Evolutionary conservation across 2,797 vertebrate species (phyloP).

Genomic region (Gymnothorax reevesii): DNA sequence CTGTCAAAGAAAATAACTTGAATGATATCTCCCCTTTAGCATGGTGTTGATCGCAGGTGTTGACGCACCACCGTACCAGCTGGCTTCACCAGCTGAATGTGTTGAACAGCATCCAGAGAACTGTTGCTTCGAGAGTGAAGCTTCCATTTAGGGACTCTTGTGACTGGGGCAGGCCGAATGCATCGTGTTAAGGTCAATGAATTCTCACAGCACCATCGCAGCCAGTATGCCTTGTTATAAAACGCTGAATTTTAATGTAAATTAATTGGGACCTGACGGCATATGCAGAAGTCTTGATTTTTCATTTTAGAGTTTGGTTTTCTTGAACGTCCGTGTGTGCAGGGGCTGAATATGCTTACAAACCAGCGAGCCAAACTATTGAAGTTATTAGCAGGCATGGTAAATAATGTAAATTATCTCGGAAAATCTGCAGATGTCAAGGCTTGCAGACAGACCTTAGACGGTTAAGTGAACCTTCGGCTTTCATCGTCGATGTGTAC

Average conservation of each 20-base stretch:
- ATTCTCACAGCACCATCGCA: neutral
- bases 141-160: neutral
- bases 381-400: no score
- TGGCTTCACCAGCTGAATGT: neutral
- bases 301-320: neutral
- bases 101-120: neutral
- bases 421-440: no score
- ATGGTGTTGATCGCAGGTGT: neutral
- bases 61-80: neutral
- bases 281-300: neutral
- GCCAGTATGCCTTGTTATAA: no score
- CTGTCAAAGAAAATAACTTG: neutral
- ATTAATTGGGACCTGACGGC: neutral
- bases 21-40: neutral
- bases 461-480: no score
- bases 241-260: no score
- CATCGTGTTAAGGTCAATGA: neutral
- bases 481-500: no score
- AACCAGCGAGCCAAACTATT: no score
- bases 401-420: no score
- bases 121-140: neutral
- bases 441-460: no score
- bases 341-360: no score
- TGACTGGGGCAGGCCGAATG: neutral
- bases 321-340: neutral